Evolutionary conservation across 2,113 vertebrate genomes (phyloP).

Genomic region (Anoplopoma fimbria): DNA sequence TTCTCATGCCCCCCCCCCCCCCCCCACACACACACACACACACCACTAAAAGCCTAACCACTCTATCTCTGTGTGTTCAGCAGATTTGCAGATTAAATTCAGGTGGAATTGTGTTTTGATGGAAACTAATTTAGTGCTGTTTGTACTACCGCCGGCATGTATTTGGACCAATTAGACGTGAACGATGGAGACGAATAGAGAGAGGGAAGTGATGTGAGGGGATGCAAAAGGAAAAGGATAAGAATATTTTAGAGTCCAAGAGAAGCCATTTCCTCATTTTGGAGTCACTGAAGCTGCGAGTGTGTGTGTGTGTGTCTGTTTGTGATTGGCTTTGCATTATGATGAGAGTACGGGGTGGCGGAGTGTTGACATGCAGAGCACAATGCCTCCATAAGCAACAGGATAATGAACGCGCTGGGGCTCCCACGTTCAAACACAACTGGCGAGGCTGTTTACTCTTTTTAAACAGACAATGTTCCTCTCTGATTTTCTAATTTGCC

Average conservation of each 20-base stretch:
- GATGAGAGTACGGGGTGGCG: slow-evolving; percentile 69
- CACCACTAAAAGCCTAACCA: slow-evolving; percentile 35
- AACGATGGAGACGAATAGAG: slow-evolving; percentile 34
- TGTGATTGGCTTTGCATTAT: slow-evolving; percentile 72
- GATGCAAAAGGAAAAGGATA: slow-evolving; percentile 42
- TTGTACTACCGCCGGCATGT: slow-evolving; percentile 37
- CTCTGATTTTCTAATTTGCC: slow-evolving; percentile 65
- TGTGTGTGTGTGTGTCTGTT: background rate
- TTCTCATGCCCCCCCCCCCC: slow-evolving; percentile 19
- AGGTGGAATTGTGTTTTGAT: slow-evolving; percentile 67
- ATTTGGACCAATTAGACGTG: slow-evolving; percentile 62
- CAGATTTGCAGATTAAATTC: slow-evolving; percentile 59
- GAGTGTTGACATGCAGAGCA: slow-evolving; percentile 77
- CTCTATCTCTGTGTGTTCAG: slow-evolving; percentile 59
- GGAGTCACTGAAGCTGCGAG: slow-evolving; percentile 50
- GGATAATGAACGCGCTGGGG: slow-evolving; percentile 75
- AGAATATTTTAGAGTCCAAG: slow-evolving; percentile 62
- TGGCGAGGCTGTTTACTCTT: slow-evolving; percentile 63
- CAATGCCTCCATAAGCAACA: slow-evolving; percentile 71
- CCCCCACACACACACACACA: too few species aligned
- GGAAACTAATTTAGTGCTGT: slow-evolving; percentile 65
- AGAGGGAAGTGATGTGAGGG: slow-evolving; percentile 39
- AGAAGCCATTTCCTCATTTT: slow-evolving; percentile 63
- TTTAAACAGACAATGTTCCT: slow-evolving; percentile 46
- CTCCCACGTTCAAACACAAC: slow-evolving; percentile 70